Evolutionary conservation across 92 coral and sea anemone genomes (phyloP), one percentile per base, ranked within the genome.

Genomic region (Meandrina meandrites): DNA sequence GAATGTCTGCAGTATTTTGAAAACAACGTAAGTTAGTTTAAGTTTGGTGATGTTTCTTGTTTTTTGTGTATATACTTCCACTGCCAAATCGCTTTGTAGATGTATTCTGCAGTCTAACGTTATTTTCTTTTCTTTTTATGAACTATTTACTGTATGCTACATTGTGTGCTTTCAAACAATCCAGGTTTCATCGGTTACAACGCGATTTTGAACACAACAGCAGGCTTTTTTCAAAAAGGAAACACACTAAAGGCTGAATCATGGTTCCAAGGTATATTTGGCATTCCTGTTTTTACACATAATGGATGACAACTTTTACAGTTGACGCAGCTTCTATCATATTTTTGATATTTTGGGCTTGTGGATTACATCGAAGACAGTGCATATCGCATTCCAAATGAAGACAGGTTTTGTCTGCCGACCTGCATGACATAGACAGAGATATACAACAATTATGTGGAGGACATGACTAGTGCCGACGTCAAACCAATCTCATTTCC

Each of bases 381-480:
- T 6, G 81, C 73, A 47, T 81, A 87, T 57, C 68, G 64, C 18
- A 87, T 87, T 68, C 90, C 86, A 18, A 60, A 87, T 42, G 90
- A 87, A 40, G 68, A 81, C 81, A 69, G 64, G 42, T 30, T 68
- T 62, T 87, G 86, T 66, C 75, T 87, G 19, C 90, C 90, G 11
- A 28, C 90, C 6, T 80, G 86, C 78, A 64, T 78, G 76, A 67
- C 81, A 10, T 80, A 87, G 32, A 87, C 10, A 27, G 90, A 80
- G 30, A 54, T 87, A 27, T 73, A 73, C 78, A 13, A 36, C 16
- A 73, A 34, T 36, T 73, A 73, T 35, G 78, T 17, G 8, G 78
- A 73, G 22, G 48, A 73, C 22, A 36, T 73, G 56, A 15, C 9
- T 12, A 9, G 24, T 36, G 27, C 78, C 7, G 78, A 53, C 10